These are phyloP conservation scores for Hylaea fasciaria DNA, from an alignment of 2,888 invertebrate species.

Conservation along the genomic window DNA sequence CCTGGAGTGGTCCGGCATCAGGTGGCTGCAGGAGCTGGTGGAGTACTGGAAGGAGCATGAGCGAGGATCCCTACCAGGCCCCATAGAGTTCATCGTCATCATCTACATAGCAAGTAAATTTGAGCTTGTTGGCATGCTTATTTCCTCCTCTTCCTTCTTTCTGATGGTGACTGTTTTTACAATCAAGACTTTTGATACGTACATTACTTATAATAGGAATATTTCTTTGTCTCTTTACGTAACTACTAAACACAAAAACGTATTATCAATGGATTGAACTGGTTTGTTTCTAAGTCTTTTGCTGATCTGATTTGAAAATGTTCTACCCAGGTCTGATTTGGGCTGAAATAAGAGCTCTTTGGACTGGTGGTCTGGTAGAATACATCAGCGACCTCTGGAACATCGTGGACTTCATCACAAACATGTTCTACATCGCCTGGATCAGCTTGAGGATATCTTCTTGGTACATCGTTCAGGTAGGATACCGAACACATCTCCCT, in stretches of 20 bases:
- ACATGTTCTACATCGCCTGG: constrained; percentile 97
- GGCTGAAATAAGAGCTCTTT: constrained; percentile 96
- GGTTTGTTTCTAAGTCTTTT: no score
- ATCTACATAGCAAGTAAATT: constrained; percentile 94
- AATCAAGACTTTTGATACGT: no score
- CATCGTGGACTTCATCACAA: constrained; percentile 98
- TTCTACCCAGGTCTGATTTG: constrained; percentile 92
- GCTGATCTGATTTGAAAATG: no score
- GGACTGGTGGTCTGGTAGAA: constrained; percentile 95
- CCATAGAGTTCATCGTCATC: constrained; percentile 93
- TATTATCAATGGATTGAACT: no score
- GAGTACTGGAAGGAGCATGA: constrained; percentile 92
- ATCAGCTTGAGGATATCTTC: constrained; percentile 94
- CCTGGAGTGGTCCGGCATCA: constrained; percentile 91
- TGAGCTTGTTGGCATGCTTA: constrained; percentile 67
- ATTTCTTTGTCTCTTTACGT: no score
- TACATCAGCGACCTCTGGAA: constrained; percentile 99
- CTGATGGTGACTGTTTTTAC: neutral
- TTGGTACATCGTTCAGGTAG: constrained; percentile 95
- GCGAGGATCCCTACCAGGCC: constrained; percentile 90
- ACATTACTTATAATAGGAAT: no score
- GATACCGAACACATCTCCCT: neutral
- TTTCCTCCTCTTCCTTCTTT: constrained; percentile 22
- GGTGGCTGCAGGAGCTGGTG: constrained; percentile 90
- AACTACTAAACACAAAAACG: no score